Conservation (phyloP, 2,888 invertebrate genomes). For the Eledone cirrhosa region DNA sequence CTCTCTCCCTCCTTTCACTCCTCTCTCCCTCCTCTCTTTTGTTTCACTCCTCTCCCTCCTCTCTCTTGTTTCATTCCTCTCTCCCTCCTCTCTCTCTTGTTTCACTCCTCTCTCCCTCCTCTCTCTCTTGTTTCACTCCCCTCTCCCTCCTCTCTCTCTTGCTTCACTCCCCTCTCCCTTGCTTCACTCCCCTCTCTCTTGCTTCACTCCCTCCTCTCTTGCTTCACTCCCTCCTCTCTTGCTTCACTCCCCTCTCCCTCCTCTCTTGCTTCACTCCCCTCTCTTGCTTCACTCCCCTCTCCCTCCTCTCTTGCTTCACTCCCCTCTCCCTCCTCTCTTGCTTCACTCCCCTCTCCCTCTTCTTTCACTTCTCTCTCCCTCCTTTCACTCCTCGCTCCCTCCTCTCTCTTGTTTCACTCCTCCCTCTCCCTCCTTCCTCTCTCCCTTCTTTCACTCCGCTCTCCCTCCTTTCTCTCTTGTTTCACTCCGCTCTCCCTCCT, state of each 20-base stretch:
- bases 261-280: neutral
- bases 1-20: too few species aligned
- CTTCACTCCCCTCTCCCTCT: neutral
- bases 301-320: neutral
- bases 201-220: neutral
- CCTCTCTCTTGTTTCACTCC: too few species aligned
- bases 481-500: too few species aligned
- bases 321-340: neutral
- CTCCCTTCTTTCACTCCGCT: too few species aligned
- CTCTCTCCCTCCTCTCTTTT: neutral
- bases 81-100: neutral
- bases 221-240: neutral
- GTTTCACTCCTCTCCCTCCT: neutral
- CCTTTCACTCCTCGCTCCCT: too few species aligned
- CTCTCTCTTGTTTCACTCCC: neutral
- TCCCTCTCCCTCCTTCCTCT: too few species aligned
- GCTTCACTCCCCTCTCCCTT: neutral
- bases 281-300: neutral
- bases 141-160: neutral
- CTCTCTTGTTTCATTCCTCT: neutral
- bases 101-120: neutral
- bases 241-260: neutral
- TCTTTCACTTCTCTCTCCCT: neutral
- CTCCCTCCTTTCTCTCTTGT: too few species aligned
- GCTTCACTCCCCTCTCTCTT: neutral